Base-by-base conservation (phyloP, 2,797 vertebrate genomes). In the Sebastolobus altivelis region DNA sequence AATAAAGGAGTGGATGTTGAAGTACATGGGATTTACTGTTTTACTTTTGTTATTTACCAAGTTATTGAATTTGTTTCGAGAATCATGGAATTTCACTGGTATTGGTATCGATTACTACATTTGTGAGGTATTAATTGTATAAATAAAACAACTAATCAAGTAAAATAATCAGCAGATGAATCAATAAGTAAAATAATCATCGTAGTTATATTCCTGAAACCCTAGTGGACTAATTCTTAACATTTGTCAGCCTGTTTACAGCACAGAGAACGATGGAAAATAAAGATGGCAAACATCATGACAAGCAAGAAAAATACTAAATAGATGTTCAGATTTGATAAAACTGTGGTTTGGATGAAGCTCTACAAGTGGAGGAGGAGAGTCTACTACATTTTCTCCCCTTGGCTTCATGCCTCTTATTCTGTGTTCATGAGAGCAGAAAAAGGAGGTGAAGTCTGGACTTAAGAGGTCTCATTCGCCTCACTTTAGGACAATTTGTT, bases 331-430 rank as follows among this genome's bases (percentile, higher is more conserved):
- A 65, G 33, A 71, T 78, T 87, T 76, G 82, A 75, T 82, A 20
- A 61, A 84, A 77, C 54, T 86, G 85, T 22, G 81, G 84, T 92
- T 89, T 86, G 87, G 86, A 88, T 77, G 55, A 18, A 73, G 79
- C 40, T 18, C 13, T 70, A 20, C 16, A 52, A 70, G 67, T 35
- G 71, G 75, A 78, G 59, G 87, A 77, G 63, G 60, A 73, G 14
- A 71, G 35, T 60, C 61, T 31, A 65, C 63, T 31, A 14, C 56
- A 65, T 74, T 87, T 82, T 85, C 85, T 88, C 35, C 8, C 8
- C 31, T 65, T 84, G 75, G 76, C 79, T 62, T 56, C 29, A 1
- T 31, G 61, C 63, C 38, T 49, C 5, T 49, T 20, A 70, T 13
- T 49, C 52, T 75, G 43, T 67, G 55, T 62, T 72, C 72, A 65